These are phyloP conservation scores for Myocastor coypus DNA, from an alignment of 2,113 vertebrate species.

Conservation along the genomic window DNA sequence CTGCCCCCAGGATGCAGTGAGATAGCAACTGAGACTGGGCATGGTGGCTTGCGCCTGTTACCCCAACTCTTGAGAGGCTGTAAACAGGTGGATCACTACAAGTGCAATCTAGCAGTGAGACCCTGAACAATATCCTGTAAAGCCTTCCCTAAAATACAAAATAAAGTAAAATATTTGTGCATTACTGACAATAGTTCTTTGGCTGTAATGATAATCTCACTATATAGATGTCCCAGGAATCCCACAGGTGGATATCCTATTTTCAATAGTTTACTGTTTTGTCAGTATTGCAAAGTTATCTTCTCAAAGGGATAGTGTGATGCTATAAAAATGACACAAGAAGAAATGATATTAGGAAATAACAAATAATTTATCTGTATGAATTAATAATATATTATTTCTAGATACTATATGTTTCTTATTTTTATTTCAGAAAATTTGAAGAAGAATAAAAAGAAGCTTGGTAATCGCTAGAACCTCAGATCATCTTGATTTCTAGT, in stretches of 20 bases:
- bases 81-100: no score
- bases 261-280: background rate
- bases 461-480: background rate
- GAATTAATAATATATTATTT: conserved; percentile 32
- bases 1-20: no score
- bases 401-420: conserved; percentile 4
- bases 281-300: background rate
- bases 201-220: background rate
- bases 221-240: background rate
- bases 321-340: background rate
- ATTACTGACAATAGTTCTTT: background rate
- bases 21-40: no score
- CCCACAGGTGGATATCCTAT: background rate
- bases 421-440: conserved; percentile 61
- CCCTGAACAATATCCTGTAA: no score
- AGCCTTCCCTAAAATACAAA: no score
- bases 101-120: no score
- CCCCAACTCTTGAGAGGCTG: no score
- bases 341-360: conserved; percentile 25
- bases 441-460: conserved; percentile 50
- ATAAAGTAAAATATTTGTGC: background rate
- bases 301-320: background rate
- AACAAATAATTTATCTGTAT: background rate
- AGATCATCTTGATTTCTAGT: background rate
- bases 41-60: no score